Evolutionary conservation across 1,140 invertebrate genomes (phyloP).

Genomic region (Belonocnema kinseyi): DNA sequence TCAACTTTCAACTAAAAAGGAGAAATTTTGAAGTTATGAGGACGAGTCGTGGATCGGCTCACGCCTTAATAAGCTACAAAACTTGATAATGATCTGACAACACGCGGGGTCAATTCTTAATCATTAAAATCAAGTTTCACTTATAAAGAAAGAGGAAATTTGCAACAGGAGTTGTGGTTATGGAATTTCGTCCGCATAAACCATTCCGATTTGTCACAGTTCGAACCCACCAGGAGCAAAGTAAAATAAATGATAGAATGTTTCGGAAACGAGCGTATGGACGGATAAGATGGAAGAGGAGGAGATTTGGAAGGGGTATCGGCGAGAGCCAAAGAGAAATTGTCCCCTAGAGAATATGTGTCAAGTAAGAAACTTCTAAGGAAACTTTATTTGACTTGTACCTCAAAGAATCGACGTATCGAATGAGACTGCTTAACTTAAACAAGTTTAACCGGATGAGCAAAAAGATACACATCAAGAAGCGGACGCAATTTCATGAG

Average conservation of each 20-base stretch:
- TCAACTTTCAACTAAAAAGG: too few relatives aligned
- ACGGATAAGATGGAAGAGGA: constrained; percentile 14
- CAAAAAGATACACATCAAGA: constrained; percentile 36
- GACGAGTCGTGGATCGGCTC: too few relatives aligned
- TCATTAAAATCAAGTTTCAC: background rate
- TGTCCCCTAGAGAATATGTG: constrained; percentile 49
- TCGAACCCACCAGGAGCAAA: constrained; percentile 49
- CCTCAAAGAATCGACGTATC: constrained; percentile 57
- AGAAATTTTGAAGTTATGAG: too few relatives aligned
- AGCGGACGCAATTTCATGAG: background rate
- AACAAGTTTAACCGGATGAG: constrained; percentile 54
- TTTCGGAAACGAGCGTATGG: constrained; percentile 38
- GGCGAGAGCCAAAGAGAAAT: constrained; percentile 39
- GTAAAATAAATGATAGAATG: constrained; percentile 55
- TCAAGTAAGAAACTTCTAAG: constrained; percentile 48
- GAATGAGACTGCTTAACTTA: constrained; percentile 62
- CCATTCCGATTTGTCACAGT: constrained; percentile 6
- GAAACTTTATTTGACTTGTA: constrained; percentile 58
- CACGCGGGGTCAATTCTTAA: background rate
- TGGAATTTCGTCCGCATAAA: background rate
- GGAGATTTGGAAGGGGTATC: constrained; percentile 11
- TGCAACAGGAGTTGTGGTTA: background rate
- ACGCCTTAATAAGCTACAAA: too few relatives aligned
- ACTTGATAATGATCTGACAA: too few relatives aligned
- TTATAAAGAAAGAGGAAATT: background rate